phyloP scores from a whole-genome alignment of 35 echinoderm and acorn worm species.

The Holothuria glaberrima region DNA sequence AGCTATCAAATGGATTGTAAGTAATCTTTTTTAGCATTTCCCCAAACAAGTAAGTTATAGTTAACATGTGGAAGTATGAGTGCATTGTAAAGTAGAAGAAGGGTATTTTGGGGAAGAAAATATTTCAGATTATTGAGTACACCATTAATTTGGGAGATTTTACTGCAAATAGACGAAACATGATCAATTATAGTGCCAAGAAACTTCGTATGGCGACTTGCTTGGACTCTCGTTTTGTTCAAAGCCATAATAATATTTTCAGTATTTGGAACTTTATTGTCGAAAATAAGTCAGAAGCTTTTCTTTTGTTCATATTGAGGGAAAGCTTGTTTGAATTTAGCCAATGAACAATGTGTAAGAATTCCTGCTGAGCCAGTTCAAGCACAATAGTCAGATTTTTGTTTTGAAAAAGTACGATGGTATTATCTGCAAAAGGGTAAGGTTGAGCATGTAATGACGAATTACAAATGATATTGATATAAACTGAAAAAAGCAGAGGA shows the following conservation, averaged over 20 bases:
- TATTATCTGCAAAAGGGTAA: background rate
- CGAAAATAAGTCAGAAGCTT: no score
- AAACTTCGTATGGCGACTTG: background rate
- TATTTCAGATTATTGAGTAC: slow-evolving; percentile 12
- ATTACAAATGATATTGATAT: slow-evolving; percentile 26
- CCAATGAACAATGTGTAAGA: no score
- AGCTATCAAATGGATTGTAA: background rate
- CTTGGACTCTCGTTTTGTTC: no score
- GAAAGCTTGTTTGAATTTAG: no score
- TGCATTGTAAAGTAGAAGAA: slow-evolving; percentile 8
- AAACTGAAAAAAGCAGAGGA: background rate
- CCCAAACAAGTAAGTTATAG: slow-evolving; percentile 10
- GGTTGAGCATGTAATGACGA: background rate
- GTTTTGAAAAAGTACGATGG: background rate
- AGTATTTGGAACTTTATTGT: no score
- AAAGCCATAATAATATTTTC: no score
- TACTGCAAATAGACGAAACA: background rate
- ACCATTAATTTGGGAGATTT: slow-evolving; percentile 3
- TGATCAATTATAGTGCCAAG: slow-evolving; percentile 14
- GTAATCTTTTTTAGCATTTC: slow-evolving; percentile 23
- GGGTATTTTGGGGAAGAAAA: background rate
- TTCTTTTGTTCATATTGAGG: no score
- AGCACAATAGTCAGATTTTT: no score
- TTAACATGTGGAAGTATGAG: slow-evolving; percentile 20
- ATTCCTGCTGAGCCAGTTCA: no score